Conservation (phyloP, 2,888 invertebrate species). For the Ectemnius continuus region DNA sequence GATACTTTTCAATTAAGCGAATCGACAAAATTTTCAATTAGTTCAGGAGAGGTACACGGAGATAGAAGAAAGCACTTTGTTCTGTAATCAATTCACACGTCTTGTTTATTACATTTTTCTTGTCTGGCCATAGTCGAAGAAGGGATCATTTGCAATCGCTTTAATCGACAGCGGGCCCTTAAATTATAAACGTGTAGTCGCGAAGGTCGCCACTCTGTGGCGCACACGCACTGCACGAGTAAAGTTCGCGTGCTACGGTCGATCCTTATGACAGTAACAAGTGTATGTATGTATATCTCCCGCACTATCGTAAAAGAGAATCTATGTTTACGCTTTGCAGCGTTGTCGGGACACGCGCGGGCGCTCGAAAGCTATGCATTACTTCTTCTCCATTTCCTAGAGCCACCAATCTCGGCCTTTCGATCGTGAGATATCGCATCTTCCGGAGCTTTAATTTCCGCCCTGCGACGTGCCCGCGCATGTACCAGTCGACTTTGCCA, state of each 20-base stretch:
- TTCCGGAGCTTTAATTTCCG: no score
- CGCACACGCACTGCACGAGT: constrained; percentile 6
- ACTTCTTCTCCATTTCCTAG: no score
- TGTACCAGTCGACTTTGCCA: no score
- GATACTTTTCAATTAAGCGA: no score
- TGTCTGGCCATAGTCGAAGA: constrained; percentile 30
- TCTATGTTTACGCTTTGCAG: constrained; percentile 12
- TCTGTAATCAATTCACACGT: constrained; percentile 19
- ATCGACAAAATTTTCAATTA: not conserved
- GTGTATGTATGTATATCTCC: not conserved
- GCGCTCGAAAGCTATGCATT: constrained; percentile 3
- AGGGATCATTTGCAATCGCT: constrained; percentile 34
- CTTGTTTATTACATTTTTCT: constrained; percentile 33
- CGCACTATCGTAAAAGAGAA: constrained; percentile 24
- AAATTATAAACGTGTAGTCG: constrained; percentile 28
- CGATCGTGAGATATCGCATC: no score
- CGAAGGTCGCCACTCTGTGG: constrained; percentile 28
- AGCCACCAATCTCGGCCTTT: no score
- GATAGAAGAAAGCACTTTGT: not conserved
- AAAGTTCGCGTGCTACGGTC: constrained; percentile 28
- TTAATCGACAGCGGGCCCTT: constrained; percentile 20
- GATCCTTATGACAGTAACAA: constrained; percentile 33
- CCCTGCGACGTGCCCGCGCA: no score
- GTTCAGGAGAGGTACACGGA: constrained; percentile 5
- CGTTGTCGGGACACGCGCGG: constrained; percentile 7